Base-by-base conservation (phyloP, 2,797 vertebrate genomes). In the Melanotaenia maccullochi region DNA sequence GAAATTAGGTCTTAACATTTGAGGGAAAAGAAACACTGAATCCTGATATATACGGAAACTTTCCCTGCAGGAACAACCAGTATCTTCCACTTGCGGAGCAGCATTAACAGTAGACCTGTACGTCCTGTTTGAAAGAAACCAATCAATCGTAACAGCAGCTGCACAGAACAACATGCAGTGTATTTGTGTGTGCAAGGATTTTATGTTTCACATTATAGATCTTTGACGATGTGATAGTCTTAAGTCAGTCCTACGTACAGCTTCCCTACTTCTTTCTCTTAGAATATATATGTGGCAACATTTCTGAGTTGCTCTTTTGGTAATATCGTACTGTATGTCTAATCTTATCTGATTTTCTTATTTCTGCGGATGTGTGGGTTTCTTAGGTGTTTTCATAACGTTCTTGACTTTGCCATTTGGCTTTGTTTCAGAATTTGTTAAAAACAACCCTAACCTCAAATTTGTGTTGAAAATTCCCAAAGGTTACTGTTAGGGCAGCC, bases 401-500 rank as follows among this genome's bases (percentile, higher is more conserved):
- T 42, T 54, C 14, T 64, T 62, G 5, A 40, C 14, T 66, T 64
- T 44, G 0, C 12, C 18, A 4, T 65, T 62, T 42, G 22, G 38
- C 42, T 71, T 64, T 73, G 6, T 42, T 55, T 18, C 12, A n/a
- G 40, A 36, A 30, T 9, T 36, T 33, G 24, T 14, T 60, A n/a
- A 71, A 55, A 42, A 13, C n/a, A 62, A 6, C 2, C 33, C 8
- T 5, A 8, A 5, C 30, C 13, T 8, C 47, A 49, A n/a, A 14
- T 62, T 32, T 75, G 40, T 73, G 60, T 28, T 14, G 9, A 2
- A 67, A 66, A 47, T 33, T 28, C 62, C 40, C 58, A 40, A 33
- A 52, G 60, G 47, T 42, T 38, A 47, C 57, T 75, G 61, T 58
- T 49, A 75, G 66, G 67, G 68, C 47, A 65, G 58, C 75, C 33